phyloP scores from a whole-genome alignment of 1,140 invertebrate genomes.

The Chironomus tepperi region DNA sequence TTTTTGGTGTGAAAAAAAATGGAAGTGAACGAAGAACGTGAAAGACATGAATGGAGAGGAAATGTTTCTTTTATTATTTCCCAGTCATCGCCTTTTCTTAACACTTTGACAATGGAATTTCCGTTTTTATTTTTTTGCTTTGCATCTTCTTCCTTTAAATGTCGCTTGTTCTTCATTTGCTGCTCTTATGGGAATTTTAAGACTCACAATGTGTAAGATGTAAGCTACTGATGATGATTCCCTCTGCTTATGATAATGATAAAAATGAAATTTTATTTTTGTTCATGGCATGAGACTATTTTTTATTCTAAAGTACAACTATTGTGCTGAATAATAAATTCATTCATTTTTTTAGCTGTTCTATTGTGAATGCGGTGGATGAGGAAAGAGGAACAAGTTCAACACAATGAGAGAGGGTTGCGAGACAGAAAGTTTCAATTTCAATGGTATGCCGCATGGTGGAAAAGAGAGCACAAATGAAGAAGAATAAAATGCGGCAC shows the following conservation, averaged over 20 bases:
- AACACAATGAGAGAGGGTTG: no score
- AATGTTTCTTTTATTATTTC: neutral
- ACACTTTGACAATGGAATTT: slow-evolving; percentile 2
- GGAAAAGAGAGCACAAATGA: no score
- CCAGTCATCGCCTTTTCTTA: neutral
- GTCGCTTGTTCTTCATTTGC: no score
- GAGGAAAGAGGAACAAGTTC: no score
- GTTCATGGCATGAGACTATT: neutral
- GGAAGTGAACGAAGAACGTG: no score
- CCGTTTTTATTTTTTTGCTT: neutral
- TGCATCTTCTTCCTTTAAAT: neutral
- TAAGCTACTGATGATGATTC: neutral
- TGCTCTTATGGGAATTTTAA: neutral
- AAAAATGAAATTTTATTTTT: slow-evolving; percentile 7
- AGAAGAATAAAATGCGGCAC: no score
- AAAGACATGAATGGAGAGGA: neutral
- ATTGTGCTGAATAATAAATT: neutral
- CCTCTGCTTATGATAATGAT: neutral
- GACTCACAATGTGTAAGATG: neutral
- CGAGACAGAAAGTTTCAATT: no score
- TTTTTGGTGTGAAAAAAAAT: no score
- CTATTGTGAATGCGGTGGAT: neutral
- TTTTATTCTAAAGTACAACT: no score
- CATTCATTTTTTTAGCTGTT: neutral
- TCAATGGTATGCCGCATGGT: no score